phyloP scores from a whole-genome alignment of 2,797 vertebrate genomes.

The Phataginus tricuspis region DNA sequence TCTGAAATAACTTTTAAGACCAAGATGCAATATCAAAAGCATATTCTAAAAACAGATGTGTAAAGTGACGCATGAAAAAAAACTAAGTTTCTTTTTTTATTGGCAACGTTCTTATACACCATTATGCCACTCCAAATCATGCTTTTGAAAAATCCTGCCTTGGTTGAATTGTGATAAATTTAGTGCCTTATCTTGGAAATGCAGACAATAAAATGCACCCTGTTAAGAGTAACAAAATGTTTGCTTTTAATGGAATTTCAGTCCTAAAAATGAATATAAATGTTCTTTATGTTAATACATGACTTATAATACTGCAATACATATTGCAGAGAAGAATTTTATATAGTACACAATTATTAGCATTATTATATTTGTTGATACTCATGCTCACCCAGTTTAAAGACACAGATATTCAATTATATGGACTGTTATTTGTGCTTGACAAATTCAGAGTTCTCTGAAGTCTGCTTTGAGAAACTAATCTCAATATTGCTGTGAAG shows the following conservation, averaged over 20 bases:
- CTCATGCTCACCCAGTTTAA: neutral
- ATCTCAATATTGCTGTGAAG: neutral
- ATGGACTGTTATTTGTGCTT: neutral
- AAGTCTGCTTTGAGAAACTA: neutral
- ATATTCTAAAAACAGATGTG: neutral
- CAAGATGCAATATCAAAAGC: neutral
- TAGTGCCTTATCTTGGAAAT: slow-evolving; percentile 2
- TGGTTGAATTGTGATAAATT: neutral
- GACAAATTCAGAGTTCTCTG: neutral
- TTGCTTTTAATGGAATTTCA: slow-evolving; percentile 22
- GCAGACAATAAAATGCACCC: neutral
- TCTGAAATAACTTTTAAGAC: slow-evolving; percentile 24
- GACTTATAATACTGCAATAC: neutral
- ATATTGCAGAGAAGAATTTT: neutral
- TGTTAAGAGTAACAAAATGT: slow-evolving; percentile 12
- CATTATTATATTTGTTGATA: neutral
- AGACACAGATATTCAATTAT: neutral
- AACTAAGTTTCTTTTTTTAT: neutral
- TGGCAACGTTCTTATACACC: neutral
- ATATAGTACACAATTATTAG: neutral
- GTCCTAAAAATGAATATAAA: slow-evolving; percentile 6
- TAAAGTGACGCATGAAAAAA: neutral
- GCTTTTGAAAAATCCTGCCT: slow-evolving; percentile 31
- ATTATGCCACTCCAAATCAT: neutral
- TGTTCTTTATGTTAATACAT: neutral